phyloP scores from a whole-genome alignment of 2,888 invertebrate genomes.

The Agrotis ipsilon region DNA sequence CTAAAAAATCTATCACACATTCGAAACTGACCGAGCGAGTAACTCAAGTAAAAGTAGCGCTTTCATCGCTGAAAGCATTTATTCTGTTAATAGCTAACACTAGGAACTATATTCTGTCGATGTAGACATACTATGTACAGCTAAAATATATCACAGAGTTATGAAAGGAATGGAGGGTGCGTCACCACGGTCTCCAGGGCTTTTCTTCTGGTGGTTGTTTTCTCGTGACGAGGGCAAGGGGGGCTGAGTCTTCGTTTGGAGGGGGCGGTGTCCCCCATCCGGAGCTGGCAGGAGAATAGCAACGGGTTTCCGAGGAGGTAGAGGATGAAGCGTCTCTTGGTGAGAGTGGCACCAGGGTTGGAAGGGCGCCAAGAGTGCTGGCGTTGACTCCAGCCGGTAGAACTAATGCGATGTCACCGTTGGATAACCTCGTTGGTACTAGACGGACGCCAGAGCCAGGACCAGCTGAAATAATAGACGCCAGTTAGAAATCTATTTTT shows the following conservation, averaged over 20 bases:
- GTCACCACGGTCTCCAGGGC: constrained; percentile 96
- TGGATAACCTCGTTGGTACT: constrained; percentile 95
- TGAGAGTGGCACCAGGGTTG: constrained; percentile 94
- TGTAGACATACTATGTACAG: constrained; percentile 66
- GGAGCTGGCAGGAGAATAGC: constrained; percentile 92
- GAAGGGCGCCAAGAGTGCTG: constrained; percentile 90
- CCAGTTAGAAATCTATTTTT: constrained; percentile 19
- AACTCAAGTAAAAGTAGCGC: constrained; percentile 60
- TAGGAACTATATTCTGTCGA: constrained; percentile 80
- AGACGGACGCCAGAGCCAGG: constrained; percentile 94
- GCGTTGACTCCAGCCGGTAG: constrained; percentile 93
- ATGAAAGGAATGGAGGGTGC: constrained; percentile 69
- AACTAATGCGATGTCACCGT: constrained; percentile 96
- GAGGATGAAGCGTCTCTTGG: constrained; percentile 94
- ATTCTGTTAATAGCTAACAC: constrained; percentile 54
- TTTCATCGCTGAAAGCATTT: constrained; percentile 35
- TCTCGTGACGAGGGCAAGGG: constrained; percentile 94
- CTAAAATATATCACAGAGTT: constrained; percentile 73
- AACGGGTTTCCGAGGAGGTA: constrained; percentile 92
- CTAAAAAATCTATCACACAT: constrained; percentile 63
- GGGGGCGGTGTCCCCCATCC: constrained; percentile 87
- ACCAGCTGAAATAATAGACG: constrained; percentile 89
- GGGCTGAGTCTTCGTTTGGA: constrained; percentile 85
- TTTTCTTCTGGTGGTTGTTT: constrained; percentile 92
- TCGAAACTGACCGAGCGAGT: constrained; percentile 74